These are phyloP conservation scores for Brenthis hecate DNA, from an alignment of 2,888 invertebrate species.

Conservation along the genomic window DNA sequence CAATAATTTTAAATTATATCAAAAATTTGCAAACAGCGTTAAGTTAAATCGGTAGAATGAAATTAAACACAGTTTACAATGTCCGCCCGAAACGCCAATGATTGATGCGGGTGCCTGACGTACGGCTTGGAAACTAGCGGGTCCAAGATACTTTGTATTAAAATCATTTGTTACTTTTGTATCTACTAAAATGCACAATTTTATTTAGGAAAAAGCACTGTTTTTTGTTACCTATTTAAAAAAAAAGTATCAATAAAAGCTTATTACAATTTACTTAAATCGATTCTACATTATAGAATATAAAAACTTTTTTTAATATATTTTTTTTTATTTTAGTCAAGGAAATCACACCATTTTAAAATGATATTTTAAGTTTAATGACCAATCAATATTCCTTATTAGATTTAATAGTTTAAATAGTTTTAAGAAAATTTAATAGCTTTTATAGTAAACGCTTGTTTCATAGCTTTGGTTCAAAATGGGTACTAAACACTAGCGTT, in stretches of 20 bases:
- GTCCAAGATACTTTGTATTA: neutral
- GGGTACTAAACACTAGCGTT: conserved; percentile 61
- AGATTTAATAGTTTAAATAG: no score
- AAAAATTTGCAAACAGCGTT: conserved; percentile 33
- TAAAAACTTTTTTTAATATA: no score
- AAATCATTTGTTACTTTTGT: neutral
- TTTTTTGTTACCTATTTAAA: neutral
- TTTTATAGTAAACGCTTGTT: conserved; percentile 36
- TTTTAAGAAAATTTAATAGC: no score
- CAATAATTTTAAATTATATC: no score
- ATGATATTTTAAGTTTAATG: no score
- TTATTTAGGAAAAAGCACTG: no score
- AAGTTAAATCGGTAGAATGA: conserved; percentile 61
- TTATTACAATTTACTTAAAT: no score
- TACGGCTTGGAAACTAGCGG: conserved; percentile 43
- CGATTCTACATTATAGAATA: no score
- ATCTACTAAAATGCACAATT: no score
- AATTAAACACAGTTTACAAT: conserved; percentile 68
- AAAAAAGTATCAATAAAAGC: neutral
- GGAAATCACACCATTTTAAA: no score
- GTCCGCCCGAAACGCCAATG: conserved; percentile 61
- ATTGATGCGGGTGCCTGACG: conserved; percentile 61
- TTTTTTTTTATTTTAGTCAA: no score
- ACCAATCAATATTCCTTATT: no score
- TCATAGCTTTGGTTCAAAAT: conserved; percentile 46